Evolutionary conservation across 2,888 invertebrate genomes (phyloP).

Genomic region (Polymixis lichenea): DNA sequence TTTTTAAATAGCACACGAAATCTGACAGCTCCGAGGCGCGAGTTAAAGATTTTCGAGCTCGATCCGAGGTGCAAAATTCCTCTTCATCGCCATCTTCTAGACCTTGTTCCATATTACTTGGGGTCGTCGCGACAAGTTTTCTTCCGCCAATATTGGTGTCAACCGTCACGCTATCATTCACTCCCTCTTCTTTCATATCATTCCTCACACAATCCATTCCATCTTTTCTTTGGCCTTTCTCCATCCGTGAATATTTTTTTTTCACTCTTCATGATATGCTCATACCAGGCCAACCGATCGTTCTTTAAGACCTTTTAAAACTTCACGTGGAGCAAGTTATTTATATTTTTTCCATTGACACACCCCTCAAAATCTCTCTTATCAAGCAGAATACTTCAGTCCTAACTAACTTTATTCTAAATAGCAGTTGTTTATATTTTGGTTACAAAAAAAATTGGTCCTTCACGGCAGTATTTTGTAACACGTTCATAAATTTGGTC

Average conservation of each 20-base stretch:
- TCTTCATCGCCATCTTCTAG: background rate
- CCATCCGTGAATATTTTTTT: background rate
- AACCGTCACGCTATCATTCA: background rate
- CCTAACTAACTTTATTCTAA: background rate
- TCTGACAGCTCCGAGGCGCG: too few species aligned
- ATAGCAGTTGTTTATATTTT: too few species aligned
- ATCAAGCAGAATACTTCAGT: background rate
- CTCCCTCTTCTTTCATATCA: background rate
- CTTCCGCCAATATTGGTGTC: background rate
- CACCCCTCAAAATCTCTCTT: background rate
- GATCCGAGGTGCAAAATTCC: background rate
- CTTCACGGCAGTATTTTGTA: constrained; percentile 20
- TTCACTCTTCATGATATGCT: background rate
- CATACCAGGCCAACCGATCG: background rate
- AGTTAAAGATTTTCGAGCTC: too few species aligned
- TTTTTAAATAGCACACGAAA: too few species aligned
- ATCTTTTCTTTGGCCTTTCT: background rate
- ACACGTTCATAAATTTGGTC: constrained; percentile 29
- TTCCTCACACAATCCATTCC: background rate
- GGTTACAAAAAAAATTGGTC: background rate
- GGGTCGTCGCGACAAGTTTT: background rate
- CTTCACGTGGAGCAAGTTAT: background rate
- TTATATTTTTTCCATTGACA: too few species aligned
- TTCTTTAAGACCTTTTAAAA: background rate
- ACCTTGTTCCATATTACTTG: background rate